phyloP scores from a whole-genome alignment of 2,113 vertebrate species.

The Pseudorhombus dupliciocellatus region DNA sequence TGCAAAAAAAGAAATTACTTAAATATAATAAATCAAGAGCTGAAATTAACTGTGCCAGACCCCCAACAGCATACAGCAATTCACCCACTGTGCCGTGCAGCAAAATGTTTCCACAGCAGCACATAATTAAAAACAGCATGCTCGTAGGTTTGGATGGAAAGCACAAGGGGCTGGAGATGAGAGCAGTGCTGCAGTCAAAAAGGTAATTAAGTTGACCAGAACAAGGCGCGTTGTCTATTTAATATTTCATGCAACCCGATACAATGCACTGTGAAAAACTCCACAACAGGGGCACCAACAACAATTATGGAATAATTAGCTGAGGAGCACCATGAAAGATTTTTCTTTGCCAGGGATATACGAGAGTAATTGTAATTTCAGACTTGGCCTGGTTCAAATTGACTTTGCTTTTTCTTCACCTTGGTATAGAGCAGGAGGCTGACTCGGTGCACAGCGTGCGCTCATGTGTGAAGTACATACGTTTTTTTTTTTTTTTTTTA shows the following conservation, averaged over 20 bases:
- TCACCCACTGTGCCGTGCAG: slow-evolving; percentile 2
- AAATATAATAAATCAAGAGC: slow-evolving; percentile 18
- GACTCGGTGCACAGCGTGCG: neutral
- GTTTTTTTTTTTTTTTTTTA: neutral
- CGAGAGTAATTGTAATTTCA: slow-evolving; percentile 70
- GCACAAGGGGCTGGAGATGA: slow-evolving; percentile 48
- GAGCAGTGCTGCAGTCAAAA: slow-evolving; percentile 54
- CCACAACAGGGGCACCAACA: slow-evolving; percentile 67
- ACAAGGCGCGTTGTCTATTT: slow-evolving; percentile 64
- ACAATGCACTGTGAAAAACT: slow-evolving; percentile 59
- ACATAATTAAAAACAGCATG: slow-evolving; percentile 72
- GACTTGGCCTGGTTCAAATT: slow-evolving; percentile 42
- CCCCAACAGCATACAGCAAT: slow-evolving; percentile 5
- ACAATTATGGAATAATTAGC: slow-evolving; percentile 79
- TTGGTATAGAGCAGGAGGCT: slow-evolving; percentile 19
- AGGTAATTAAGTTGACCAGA: slow-evolving; percentile 80
- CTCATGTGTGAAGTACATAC: neutral
- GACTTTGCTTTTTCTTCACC: slow-evolving; percentile 26
- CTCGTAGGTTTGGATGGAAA: slow-evolving; percentile 38
- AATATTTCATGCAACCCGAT: slow-evolving; percentile 72
- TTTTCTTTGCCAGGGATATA: slow-evolving; percentile 58
- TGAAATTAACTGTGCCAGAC: slow-evolving; percentile 19
- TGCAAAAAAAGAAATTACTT: slow-evolving; percentile 8
- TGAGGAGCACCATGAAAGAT: slow-evolving; percentile 56
- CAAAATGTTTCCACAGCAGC: slow-evolving; percentile 37